A percentile compares a stretch with the other conserved stretches of the same genome.
Evolutionary conservation across 1,140 invertebrate species (phyloP).

Genomic region (Scaptomyza pallida): DNA sequence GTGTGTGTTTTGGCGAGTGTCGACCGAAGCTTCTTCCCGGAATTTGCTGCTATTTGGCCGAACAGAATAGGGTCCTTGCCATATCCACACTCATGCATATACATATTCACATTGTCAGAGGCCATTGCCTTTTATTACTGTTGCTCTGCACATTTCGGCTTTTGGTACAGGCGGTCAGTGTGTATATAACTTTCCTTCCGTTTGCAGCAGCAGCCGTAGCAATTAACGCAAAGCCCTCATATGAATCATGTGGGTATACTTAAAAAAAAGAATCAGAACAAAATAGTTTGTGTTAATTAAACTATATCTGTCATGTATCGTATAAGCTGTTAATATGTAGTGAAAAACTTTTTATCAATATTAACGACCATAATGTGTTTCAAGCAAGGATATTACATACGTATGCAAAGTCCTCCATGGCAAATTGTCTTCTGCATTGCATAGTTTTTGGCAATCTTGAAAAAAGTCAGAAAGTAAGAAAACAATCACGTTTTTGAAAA

Average conservation of each 20-base stretch:
- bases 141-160: slow-evolving; percentile 57
- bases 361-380: no score
- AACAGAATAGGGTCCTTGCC: slow-evolving; percentile 33
- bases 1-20: slow-evolving; percentile 22
- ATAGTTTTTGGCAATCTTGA: background rate
- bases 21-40: slow-evolving; percentile 29
- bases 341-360: no score
- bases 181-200: slow-evolving; percentile 56
- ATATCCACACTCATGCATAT: slow-evolving; percentile 1
- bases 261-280: background rate
- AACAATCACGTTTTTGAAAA: background rate
- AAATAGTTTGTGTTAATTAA: background rate
- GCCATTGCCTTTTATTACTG: slow-evolving; percentile 48
- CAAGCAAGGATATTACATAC: no score
- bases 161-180: slow-evolving; percentile 61
- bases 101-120: slow-evolving; percentile 35
- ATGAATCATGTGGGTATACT: slow-evolving; percentile 44
- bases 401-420: no score
- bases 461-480: background rate
- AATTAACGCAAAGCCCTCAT: slow-evolving; percentile 16
- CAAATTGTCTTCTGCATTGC: no score
- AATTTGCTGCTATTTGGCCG: slow-evolving; percentile 15
- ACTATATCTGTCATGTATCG: background rate
- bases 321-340: no score
- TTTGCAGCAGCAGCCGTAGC: slow-evolving; percentile 39